Evolutionary conservation across 64 coral and sea anemone genomes (phyloP).

Genomic region (Anthopleura sola): DNA sequence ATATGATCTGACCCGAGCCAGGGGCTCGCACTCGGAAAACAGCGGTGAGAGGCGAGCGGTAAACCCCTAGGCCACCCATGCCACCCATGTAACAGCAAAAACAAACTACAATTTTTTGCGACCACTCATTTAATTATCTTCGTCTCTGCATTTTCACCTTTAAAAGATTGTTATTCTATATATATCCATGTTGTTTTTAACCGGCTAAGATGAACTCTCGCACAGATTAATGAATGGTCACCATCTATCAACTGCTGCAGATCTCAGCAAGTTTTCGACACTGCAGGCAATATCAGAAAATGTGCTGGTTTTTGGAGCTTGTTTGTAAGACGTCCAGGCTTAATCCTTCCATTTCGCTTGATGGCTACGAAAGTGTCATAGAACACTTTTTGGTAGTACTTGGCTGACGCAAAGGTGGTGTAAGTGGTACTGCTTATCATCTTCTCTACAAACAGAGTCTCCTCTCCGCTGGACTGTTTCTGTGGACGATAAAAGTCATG

Average conservation of each 20-base stretch:
- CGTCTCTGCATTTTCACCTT: no score
- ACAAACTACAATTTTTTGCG: no score
- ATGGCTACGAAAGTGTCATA: conserved; percentile 65
- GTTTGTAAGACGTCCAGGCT: background rate
- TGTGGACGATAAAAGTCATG: background rate
- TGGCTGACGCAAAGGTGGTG: conserved; percentile 58
- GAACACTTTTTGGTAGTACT: conserved; percentile 47
- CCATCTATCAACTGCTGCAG: conserved; percentile 48
- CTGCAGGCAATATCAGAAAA: background rate
- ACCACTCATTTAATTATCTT: no score
- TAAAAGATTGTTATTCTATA: no score
- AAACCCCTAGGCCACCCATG: no score
- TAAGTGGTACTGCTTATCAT: conserved; percentile 41
- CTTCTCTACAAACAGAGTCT: conserved; percentile 71
- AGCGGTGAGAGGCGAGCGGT: no score
- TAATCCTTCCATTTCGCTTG: background rate
- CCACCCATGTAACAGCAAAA: no score
- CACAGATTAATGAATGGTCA: background rate
- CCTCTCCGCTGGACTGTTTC: conserved; percentile 36
- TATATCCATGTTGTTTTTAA: no score
- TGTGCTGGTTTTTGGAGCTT: background rate
- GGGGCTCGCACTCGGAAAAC: no score
- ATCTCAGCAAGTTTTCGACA: background rate
- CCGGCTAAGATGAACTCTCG: no score
- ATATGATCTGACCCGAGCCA: no score